These are phyloP conservation scores for Apus apus DNA, from an alignment of 2,113 vertebrate species.

Conservation along the genomic window DNA sequence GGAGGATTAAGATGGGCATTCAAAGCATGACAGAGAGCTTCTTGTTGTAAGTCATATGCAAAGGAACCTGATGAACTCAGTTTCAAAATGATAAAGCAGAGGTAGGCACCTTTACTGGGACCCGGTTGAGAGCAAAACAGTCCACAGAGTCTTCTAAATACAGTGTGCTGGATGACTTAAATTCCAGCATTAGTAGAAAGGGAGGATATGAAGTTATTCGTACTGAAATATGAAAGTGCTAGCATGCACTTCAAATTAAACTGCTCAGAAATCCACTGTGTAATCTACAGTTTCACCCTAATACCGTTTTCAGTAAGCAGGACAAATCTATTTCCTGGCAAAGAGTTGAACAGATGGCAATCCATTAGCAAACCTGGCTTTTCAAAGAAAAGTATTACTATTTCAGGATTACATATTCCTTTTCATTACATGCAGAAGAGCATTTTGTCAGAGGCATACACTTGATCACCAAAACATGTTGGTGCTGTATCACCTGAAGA, in stretches of 20 bases:
- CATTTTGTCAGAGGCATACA: not conserved
- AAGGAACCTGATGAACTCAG: not conserved
- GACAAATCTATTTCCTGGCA: constrained; percentile 68
- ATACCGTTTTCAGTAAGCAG: constrained; percentile 69
- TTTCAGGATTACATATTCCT: constrained; percentile 50
- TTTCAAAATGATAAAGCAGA: constrained; percentile 20
- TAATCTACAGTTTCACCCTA: constrained; percentile 70
- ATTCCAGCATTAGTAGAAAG: not conserved
- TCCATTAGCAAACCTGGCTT: constrained; percentile 73
- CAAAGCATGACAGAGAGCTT: not conserved
- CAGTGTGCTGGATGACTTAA: not conserved
- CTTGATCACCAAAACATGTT: not conserved
- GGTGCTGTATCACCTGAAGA: not conserved
- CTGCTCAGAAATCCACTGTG: constrained; percentile 53
- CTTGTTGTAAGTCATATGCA: not conserved
- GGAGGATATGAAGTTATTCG: constrained; percentile 4
- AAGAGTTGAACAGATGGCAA: constrained; percentile 74
- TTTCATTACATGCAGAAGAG: constrained; percentile 19
- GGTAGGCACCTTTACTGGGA: constrained; percentile 6
- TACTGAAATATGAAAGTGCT: constrained; percentile 25
- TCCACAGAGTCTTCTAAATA: not conserved
- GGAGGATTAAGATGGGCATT: constrained; percentile 7
- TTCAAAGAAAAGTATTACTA: constrained; percentile 61
- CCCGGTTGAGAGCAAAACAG: not conserved
- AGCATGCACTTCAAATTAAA: constrained; percentile 38